Evolutionary conservation across 2,113 vertebrate genomes (phyloP).

Genomic region (Phalacrocorax aristotelis): DNA sequence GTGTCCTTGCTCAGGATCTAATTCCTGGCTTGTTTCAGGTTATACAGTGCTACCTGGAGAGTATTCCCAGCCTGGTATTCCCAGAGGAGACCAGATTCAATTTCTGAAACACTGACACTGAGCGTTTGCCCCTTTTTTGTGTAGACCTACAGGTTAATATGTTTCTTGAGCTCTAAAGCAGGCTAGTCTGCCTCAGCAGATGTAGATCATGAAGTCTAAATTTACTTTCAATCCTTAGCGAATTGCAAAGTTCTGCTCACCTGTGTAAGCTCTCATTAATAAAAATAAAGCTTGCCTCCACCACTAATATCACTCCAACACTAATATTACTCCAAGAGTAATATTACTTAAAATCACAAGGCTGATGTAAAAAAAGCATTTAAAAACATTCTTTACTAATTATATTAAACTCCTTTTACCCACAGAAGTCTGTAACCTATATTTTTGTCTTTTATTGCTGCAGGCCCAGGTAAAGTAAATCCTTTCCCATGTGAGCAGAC

Average conservation of each 20-base stretch:
- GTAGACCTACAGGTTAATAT: accelerated
- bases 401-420: not conserved
- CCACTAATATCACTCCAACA: not conserved
- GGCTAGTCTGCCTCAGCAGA: not conserved
- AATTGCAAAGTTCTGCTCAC: not conserved
- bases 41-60: not conserved
- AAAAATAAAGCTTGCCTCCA: not conserved
- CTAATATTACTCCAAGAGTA: not conserved
- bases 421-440: not conserved
- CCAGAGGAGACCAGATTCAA: not conserved
- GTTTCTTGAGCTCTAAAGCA: not conserved
- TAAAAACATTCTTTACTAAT: not conserved
- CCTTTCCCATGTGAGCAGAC: not conserved
- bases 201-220: not conserved
- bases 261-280: accelerated
- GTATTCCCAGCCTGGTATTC: not conserved
- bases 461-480: not conserved
- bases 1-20: conserved; percentile 24
- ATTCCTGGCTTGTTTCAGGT: not conserved
- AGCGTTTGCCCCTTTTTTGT: not conserved
- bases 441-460: not conserved
- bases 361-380: not conserved
- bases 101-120: not conserved
- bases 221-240: not conserved
- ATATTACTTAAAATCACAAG: not conserved